These are phyloP conservation scores for Oxystoma pomonae DNA, from an alignment of 2,888 invertebrate genomes.

Conservation along the genomic window DNA sequence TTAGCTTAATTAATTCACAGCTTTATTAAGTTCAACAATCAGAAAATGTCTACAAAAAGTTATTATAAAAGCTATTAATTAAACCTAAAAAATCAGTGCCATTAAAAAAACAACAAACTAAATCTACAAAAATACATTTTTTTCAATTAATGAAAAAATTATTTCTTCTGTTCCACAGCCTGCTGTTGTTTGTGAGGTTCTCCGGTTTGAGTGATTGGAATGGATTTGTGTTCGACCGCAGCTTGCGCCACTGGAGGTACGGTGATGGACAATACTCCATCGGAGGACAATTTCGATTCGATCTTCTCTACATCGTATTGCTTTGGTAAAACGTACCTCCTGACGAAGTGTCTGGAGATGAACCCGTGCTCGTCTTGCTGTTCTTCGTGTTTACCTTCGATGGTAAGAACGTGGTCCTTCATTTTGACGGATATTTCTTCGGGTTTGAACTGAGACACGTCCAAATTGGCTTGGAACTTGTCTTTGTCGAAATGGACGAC, in stretches of 20 bases:
- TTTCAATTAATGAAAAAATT: too few species aligned
- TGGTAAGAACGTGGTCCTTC: slow-evolving; percentile 56
- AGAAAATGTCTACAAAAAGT: too few species aligned
- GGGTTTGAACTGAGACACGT: slow-evolving; percentile 73
- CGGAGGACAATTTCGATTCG: slow-evolving; percentile 68
- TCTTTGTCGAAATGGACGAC: slow-evolving; percentile 36
- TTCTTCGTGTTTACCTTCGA: slow-evolving; percentile 78
- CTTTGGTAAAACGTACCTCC: slow-evolving; percentile 69
- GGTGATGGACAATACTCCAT: slow-evolving; percentile 65
- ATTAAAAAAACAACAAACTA: too few species aligned
- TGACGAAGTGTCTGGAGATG: slow-evolving; percentile 69
- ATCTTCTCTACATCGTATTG: slow-evolving; percentile 68
- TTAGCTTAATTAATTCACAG: too few species aligned
- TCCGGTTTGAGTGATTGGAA: slow-evolving; percentile 12
- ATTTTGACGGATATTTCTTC: slow-evolving; percentile 72
- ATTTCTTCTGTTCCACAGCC: background rate
- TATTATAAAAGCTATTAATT: too few species aligned
- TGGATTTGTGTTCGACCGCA: background rate
- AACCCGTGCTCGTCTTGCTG: slow-evolving; percentile 71
- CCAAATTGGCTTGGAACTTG: slow-evolving; percentile 66
- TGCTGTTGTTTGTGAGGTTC: slow-evolving; percentile 1
- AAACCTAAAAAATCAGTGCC: too few species aligned
- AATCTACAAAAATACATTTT: too few species aligned
- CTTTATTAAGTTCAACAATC: too few species aligned
- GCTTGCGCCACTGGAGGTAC: slow-evolving; percentile 50